phyloP scores from a whole-genome alignment of 1,140 invertebrate species.

The Drosophila lini region DNA sequence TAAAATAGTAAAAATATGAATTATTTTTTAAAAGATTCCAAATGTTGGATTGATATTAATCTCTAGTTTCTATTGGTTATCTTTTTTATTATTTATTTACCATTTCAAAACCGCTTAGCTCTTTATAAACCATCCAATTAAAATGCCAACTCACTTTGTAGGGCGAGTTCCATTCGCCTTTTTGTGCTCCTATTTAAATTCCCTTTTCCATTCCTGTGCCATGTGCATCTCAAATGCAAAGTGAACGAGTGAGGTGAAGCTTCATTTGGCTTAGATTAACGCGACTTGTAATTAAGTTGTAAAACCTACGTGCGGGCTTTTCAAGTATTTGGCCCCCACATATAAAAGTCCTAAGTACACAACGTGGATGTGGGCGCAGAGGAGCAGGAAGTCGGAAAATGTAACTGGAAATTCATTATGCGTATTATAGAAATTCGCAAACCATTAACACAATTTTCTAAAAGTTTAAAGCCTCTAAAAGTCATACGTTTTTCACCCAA shows the following conservation, averaged over 20 bases:
- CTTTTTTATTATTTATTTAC: not conserved
- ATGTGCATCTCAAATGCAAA: conserved; percentile 38
- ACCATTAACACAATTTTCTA: too few relatives aligned
- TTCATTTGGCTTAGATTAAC: conserved; percentile 69
- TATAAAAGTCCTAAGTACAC: conserved; percentile 74
- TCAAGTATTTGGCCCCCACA: conserved; percentile 35
- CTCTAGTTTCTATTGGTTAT: not conserved
- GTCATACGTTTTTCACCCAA: too few relatives aligned
- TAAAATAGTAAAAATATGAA: not conserved
- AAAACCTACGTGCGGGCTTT: conserved; percentile 64
- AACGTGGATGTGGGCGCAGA: conserved; percentile 23
- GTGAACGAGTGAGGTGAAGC: conserved; percentile 47
- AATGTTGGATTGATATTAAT: not conserved
- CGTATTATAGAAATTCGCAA: too few relatives aligned
- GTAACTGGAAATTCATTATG: conserved; percentile 55
- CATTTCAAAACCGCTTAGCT: not conserved
- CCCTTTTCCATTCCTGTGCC: conserved; percentile 3
- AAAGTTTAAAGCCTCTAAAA: too few relatives aligned
- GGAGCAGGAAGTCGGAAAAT: conserved; percentile 14
- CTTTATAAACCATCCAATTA: conserved; percentile 37
- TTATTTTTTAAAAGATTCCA: not conserved
- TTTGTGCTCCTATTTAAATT: conserved; percentile 20
- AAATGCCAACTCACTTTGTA: conserved; percentile 52
- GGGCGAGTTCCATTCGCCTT: conserved; percentile 6
- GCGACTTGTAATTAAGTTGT: conserved; percentile 72